Evolutionary conservation across 92 coral and sea anemone genomes (phyloP), one percentile per base, ranked within the genome.

Genomic region (Ricordea florida): DNA sequence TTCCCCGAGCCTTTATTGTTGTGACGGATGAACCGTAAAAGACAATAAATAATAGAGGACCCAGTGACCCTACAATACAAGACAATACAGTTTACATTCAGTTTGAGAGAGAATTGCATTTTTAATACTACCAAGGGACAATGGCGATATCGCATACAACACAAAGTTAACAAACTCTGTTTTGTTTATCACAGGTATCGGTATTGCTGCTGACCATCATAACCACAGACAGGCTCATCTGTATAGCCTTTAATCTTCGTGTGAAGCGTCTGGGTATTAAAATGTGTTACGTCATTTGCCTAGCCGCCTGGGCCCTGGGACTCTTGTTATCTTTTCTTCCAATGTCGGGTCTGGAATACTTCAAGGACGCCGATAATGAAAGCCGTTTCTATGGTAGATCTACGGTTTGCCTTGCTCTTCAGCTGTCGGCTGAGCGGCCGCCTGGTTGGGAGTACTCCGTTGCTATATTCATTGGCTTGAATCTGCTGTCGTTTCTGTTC

Each of bases 401-500:
- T 4, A 70, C 91, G 10, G 90, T 89, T 1, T 89, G 93, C 16
- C 86, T 89, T 10, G 83, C 93, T 20, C 65, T 89, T 9, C 87
- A 85, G 50, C 79, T 91, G 15, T 91, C 97, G 25, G 51, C 23
- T 2, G 78, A 74, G 5, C 62, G 75, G 44, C 74, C 81, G 1
- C 65, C 89, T 10, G 97, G 97, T 13, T 91, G 90, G 88, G 88
- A 80, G 50, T 91, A 83, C 27, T 61, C 93, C 3, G 82, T 84
- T 3, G 63, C 59, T 3, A 41, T 88, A 26, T 88, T 85, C 68
- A 79, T 88, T 37, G 85, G 59, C 3, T 72, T 84, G 25, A 88
- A 88, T 52, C 65, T 77, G 0, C 18, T 29, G 23, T 76, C 93
- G 0, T 88, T 88, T 61, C 29, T 88, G 34, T 88, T 83, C 52